A percentile compares a stretch with the other conserved stretches of the same genome.
These are phyloP conservation scores for Pseudomyrmex concolor DNA, from an alignment of 1,140 invertebrate species.

Conservation along the genomic window DNA sequence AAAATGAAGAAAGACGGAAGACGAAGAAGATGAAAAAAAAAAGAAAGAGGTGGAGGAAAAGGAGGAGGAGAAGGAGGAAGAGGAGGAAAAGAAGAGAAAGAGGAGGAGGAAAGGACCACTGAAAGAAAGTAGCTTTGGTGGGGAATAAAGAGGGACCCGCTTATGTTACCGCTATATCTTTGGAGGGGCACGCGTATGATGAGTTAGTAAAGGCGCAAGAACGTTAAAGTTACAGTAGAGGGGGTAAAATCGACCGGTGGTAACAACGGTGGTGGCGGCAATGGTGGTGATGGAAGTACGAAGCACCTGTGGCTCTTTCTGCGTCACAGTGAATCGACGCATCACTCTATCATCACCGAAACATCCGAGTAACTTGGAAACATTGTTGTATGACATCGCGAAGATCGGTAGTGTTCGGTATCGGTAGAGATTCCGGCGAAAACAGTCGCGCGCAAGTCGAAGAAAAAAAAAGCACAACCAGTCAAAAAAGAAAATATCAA, in stretches of 20 bases:
- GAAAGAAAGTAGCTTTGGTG: conserved; percentile 22
- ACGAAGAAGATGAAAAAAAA: conserved; percentile 40
- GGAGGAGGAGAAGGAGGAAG: conserved; percentile 13
- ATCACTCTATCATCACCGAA: conserved; percentile 81
- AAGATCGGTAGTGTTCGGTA: too few relatives aligned
- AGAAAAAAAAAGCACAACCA: too few relatives aligned
- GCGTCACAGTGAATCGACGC: too few relatives aligned
- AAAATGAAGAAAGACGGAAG: conserved; percentile 44
- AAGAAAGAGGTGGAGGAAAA: conserved; percentile 13
- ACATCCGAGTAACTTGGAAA: conserved; percentile 4
- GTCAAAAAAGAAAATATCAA: too few relatives aligned
- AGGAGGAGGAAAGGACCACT: conserved; percentile 4
- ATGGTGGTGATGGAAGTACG: conserved; percentile 73
- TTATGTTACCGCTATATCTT: conserved; percentile 46
- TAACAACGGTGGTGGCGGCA: conserved; percentile 51
- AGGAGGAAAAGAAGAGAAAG: not conserved
- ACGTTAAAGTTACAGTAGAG: conserved; percentile 62
- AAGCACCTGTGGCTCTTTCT: conserved; percentile 62
- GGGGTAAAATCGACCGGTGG: conserved; percentile 67
- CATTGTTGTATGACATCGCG: too few relatives aligned
- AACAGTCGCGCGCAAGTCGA: too few relatives aligned
- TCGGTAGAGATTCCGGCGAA: too few relatives aligned
- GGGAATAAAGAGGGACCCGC: conserved; percentile 55
- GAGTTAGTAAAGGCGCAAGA: conserved; percentile 63
- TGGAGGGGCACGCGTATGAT: too few relatives aligned